Evolutionary conservation across 2,113 vertebrate species (phyloP), one percentile per base, ranked within the genome.

Genomic region (Pluvialis apricaria): DNA sequence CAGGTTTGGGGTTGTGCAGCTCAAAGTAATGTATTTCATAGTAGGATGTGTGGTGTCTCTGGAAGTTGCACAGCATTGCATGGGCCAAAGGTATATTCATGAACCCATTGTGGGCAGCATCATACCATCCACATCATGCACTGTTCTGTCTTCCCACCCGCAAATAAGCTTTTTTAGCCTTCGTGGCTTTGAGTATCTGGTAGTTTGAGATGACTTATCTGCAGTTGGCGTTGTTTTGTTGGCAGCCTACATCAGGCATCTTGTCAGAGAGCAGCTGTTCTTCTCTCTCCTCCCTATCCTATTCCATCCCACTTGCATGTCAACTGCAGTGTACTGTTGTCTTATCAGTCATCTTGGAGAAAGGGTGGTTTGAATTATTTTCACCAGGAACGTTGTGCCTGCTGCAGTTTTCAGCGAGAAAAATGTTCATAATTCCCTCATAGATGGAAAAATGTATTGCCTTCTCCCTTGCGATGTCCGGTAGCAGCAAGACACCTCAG

Each of bases 181-280:
- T 76, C 3, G 2, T 91, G 84, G 75, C 51, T 95, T 82, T 80
- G 73, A 70, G 40, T 95, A 20, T 82, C 47, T 87, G 47, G 54
- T 95, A 60, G 65, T 92, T 94, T 87, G 78, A 84, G 92, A 80
- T 94, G 86, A 85, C 75, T 94, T 94, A 40, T 72, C 84, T 92
- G 88, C 71, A 66, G 81, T 76, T 96, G 75, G 72, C 31, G 11
- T 68, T 94, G 82, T 78, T 96, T 89, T 97, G 55, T 96, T 95
- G 92, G 92, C 86, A 94, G 84, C 82, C 66, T 83, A 34, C 75
- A 70, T 65, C 70, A 92, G 77, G 81, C 93, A 84, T 83, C 89
- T 90, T 96, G 82, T 91, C 80, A 57, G 71, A 82, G 88, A 95
- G 81, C 91, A 83, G 68, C 91, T 95, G 78, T 93, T 94, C 82